A percentile compares a stretch with the other conserved stretches of the same genome.
Conservation (phyloP, 2,888 invertebrate species). For the Cephus runcator region DNA sequence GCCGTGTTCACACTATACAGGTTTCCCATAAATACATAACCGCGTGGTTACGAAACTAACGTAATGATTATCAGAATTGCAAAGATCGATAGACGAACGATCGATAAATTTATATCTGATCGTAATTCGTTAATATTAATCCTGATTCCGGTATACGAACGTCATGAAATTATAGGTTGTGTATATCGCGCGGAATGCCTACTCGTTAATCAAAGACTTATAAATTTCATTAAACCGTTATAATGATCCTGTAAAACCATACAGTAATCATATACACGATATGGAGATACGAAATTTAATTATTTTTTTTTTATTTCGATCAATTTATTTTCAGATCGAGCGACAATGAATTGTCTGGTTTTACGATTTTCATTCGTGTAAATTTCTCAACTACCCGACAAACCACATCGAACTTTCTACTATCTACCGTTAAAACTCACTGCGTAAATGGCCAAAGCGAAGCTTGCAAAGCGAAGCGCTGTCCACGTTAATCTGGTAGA, state of each 20-base stretch:
- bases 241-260: not conserved
- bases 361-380: no score
- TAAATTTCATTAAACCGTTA: not conserved
- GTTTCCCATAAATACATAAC: constrained; percentile 9
- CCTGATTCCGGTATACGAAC: not conserved
- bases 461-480: not conserved
- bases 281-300: no score
- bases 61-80: not conserved
- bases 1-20: constrained; percentile 7
- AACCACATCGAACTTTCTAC: not conserved
- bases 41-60: not conserved
- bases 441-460: not conserved
- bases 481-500: not conserved
- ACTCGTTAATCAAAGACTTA: not conserved
- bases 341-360: not conserved
- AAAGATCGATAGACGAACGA: not conserved
- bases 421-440: not conserved
- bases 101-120: not conserved
- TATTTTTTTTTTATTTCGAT: not conserved
- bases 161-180: not conserved
- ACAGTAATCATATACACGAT: not conserved
- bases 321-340: not conserved
- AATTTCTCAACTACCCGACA: no score
- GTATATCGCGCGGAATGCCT: not conserved
- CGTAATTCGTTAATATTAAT: not conserved